Conservation (phyloP, 1,140 invertebrate genomes). For the Pseudomyrmex flavicornis region DNA sequence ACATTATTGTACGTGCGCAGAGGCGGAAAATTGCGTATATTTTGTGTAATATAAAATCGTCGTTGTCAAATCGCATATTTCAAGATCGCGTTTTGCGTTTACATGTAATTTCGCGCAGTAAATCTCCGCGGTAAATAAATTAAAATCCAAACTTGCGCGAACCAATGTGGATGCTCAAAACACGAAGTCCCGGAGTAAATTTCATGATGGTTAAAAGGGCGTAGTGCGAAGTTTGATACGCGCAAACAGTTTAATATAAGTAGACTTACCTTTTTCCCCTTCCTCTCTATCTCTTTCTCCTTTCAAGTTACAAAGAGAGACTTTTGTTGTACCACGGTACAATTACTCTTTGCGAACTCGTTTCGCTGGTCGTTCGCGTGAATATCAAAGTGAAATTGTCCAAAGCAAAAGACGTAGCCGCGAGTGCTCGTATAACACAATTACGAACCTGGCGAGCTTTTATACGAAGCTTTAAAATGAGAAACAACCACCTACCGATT, state of each 20-base stretch:
- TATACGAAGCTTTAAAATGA: background rate
- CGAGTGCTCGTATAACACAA: constrained; percentile 34
- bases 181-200: constrained; percentile 24
- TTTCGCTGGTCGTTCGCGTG: constrained; percentile 3
- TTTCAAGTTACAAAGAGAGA: constrained; percentile 9
- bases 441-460: constrained; percentile 15
- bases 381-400: constrained; percentile 45
- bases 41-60: background rate
- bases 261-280: background rate
- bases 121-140: constrained; percentile 1
- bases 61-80: background rate
- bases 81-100: background rate
- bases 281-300: background rate
- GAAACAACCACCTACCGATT: background rate
- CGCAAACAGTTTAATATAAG: constrained; percentile 46
- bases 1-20: background rate
- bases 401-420: constrained; percentile 22
- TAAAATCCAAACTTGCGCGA: constrained; percentile 12
- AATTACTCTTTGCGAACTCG: constrained; percentile 40
- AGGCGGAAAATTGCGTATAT: background rate
- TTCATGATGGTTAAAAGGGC: constrained; percentile 19
- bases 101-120: background rate
- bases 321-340: background rate
- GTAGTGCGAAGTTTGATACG: constrained; percentile 17
- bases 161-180: background rate